Conservation (phyloP, 37 sponge, comb jelly and placozoan species). For the Crambe crambe region DNA sequence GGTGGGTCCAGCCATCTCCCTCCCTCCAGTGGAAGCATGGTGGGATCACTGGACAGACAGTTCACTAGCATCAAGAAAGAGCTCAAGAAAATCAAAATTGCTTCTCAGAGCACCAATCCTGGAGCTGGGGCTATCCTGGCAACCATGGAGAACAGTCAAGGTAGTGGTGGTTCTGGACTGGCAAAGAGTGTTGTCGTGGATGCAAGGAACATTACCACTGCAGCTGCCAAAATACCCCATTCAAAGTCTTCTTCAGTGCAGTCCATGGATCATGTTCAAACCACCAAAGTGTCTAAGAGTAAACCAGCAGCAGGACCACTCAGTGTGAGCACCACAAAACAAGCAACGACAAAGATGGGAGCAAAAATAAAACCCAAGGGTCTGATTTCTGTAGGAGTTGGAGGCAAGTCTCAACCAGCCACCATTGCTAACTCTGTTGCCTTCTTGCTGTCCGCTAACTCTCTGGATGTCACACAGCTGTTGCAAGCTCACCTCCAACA, state of each 20-base stretch:
- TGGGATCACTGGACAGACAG: neutral
- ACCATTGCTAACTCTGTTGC: neutral
- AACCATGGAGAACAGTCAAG: neutral
- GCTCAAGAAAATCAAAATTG: neutral
- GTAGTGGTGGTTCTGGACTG: neutral
- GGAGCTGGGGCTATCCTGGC: neutral
- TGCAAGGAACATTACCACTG: neutral
- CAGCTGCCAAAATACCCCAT: neutral
- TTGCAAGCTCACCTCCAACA: neutral
- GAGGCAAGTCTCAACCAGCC: neutral
- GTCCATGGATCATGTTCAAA: neutral
- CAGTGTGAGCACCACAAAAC: too few relatives aligned
- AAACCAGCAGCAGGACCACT: too few relatives aligned
- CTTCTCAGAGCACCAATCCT: neutral
- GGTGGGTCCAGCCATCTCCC: too few relatives aligned
- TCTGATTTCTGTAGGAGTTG: neutral
- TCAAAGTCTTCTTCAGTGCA: neutral
- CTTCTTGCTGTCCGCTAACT: neutral
- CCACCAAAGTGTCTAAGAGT: neutral
- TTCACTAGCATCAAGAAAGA: neutral
- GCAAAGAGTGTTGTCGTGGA: neutral
- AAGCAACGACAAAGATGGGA: too few relatives aligned
- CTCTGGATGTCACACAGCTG: neutral
- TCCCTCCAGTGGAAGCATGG: too few relatives aligned
- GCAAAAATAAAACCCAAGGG: too few relatives aligned